Percentiles rank a stretch among this genome's conserved stretches.
phyloP scores from a whole-genome alignment of 2,797 vertebrate species.

The Pangasius djambal region DNA sequence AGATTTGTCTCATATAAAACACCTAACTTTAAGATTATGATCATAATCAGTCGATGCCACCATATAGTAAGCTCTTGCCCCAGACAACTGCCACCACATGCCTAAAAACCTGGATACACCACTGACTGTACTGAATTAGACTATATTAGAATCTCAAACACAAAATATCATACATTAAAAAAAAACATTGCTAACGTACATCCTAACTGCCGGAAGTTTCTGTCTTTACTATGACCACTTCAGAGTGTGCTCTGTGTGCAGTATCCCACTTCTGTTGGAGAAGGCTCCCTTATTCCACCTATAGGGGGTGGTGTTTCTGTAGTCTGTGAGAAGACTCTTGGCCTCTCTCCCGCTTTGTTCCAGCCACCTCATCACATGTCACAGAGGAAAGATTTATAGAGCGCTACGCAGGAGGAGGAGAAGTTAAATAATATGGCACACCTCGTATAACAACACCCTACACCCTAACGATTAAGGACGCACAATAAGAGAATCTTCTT shows the following conservation, averaged over 20 bases:
- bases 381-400: conserved; percentile 49
- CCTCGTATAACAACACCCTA: conserved; percentile 49
- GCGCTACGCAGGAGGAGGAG: conserved; percentile 37
- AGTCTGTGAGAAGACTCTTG: conserved; percentile 41
- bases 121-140: neutral
- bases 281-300: conserved; percentile 30
- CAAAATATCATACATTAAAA: neutral
- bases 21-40: neutral
- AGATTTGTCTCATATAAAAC: neutral
- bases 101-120: neutral
- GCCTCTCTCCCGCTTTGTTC: conserved; percentile 53
- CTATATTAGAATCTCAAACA: too few species aligned
- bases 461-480: conserved; percentile 45
- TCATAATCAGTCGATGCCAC: neutral
- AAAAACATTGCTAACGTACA: neutral
- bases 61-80: neutral
- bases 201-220: neutral
- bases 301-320: conserved; percentile 61
- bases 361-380: conserved; percentile 44
- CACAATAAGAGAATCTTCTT: conserved; percentile 38
- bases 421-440: conserved; percentile 50
- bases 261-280: neutral
- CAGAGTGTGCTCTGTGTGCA: neutral
- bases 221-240: neutral
- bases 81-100: neutral